Evolutionary conservation across 1,140 invertebrate species (phyloP).

Genomic region (Goniozus legneri): DNA sequence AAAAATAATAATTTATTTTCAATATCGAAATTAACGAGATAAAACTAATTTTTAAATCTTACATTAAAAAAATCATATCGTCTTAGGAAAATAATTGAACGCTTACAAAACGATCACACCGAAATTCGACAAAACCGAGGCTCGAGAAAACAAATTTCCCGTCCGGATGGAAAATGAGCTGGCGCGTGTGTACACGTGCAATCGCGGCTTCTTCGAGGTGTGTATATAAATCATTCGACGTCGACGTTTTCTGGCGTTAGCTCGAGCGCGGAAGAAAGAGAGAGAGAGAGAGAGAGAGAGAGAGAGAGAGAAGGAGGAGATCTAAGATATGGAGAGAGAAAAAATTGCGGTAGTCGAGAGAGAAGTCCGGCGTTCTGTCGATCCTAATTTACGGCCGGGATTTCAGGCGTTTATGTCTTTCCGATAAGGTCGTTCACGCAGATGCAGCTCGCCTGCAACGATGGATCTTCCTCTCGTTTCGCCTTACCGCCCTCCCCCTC

Average conservation of each 20-base stretch:
- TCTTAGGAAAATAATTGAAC: too few relatives aligned
- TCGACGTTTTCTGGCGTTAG: too few relatives aligned
- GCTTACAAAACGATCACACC: too few relatives aligned
- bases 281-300: constrained; percentile 1
- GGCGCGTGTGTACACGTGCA: too few relatives aligned
- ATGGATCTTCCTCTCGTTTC: constrained; percentile 30
- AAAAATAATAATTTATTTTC: too few relatives aligned
- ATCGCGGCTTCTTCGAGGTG: too few relatives aligned
- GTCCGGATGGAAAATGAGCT: too few relatives aligned
- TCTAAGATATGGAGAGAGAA: constrained; percentile 1
- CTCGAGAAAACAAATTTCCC: not conserved
- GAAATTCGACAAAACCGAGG: constrained; percentile 11
- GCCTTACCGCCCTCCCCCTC: not conserved
- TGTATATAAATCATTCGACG: too few relatives aligned
- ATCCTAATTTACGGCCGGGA: constrained; percentile 55
- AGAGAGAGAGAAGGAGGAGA: not conserved
- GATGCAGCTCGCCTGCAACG: constrained; percentile 33
- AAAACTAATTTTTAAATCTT: too few relatives aligned
- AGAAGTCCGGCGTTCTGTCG: constrained; percentile 49
- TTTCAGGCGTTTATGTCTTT: constrained; percentile 55
- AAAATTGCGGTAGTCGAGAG: constrained; percentile 15
- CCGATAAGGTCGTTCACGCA: constrained; percentile 50
- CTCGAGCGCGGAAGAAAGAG: not conserved
- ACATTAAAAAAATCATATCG: too few relatives aligned
- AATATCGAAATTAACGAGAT: too few relatives aligned